A percentile compares a stretch with the other conserved stretches of the same genome.
Conservation (phyloP, 2,888 invertebrate species). For the Oscheius sp. region DNA sequence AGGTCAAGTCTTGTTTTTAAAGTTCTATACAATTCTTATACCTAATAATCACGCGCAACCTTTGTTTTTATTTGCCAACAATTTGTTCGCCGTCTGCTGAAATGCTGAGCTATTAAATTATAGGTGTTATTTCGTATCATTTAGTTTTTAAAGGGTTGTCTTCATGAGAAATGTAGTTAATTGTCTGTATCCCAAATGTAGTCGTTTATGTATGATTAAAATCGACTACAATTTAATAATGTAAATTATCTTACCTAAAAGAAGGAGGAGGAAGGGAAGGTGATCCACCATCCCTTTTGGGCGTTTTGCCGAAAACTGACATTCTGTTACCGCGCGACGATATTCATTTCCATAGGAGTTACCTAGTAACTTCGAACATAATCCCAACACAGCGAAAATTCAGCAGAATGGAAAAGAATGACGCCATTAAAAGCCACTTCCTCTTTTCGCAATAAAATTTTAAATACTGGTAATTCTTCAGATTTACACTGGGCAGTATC, state of each 20-base stretch:
- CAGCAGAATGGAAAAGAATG: background rate
- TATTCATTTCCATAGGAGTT: background rate
- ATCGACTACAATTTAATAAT: no score
- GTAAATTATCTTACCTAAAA: background rate
- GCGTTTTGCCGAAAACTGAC: background rate
- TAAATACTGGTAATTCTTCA: background rate
- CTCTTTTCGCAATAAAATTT: background rate
- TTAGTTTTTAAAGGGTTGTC: no score
- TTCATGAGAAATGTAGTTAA: no score
- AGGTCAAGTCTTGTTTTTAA: no score
- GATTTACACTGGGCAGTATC: background rate
- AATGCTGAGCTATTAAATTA: background rate
- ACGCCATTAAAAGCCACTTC: no score
- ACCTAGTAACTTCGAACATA: constrained; percentile 16
- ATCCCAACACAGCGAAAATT: constrained; percentile 4
- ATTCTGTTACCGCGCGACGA: constrained; percentile 1
- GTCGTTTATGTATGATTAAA: no score
- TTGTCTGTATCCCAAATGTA: no score
- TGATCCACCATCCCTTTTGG: constrained; percentile 1
- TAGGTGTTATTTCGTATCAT: no score
- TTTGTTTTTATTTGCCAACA: no score
- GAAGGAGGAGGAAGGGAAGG: background rate
- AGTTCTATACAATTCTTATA: no score
- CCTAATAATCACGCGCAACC: no score
- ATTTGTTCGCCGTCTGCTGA: no score